Percentiles rank a stretch among this genome's conserved stretches.
Evolutionary conservation across 2,797 vertebrate species (phyloP).

Genomic region (Cossypha dichroa): DNA sequence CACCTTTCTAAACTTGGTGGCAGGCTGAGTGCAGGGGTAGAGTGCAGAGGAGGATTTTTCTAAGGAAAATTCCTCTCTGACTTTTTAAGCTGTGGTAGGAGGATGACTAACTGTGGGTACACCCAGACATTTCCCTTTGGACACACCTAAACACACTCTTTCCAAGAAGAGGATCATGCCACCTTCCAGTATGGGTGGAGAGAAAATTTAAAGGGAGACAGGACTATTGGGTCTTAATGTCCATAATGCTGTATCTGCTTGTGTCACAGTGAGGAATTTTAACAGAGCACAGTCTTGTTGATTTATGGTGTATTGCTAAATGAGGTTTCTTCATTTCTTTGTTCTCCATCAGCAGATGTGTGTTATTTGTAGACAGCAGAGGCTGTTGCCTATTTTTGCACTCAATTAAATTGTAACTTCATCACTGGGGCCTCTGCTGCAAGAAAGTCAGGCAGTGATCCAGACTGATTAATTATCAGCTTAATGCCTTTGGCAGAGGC

Average conservation of each 20-base stretch:
- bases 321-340: slow-evolving; percentile 17
- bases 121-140: slow-evolving; percentile 50
- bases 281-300: neutral
- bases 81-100: slow-evolving; percentile 30
- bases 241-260: accelerated
- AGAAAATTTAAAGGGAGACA: slow-evolving; percentile 2
- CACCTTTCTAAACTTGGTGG: neutral
- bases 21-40: neutral
- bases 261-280: neutral
- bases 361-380: slow-evolving; percentile 46
- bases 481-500: slow-evolving; percentile 14
- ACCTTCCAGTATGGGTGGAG: slow-evolving; percentile 40
- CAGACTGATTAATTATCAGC: slow-evolving; percentile 58
- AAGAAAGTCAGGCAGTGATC: slow-evolving; percentile 10
- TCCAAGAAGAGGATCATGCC: slow-evolving; percentile 65
- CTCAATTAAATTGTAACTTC: slow-evolving; percentile 58
- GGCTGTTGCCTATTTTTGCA: slow-evolving; percentile 50
- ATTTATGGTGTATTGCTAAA: neutral
- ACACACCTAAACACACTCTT: slow-evolving; percentile 55
- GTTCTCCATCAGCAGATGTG: slow-evolving; percentile 14
- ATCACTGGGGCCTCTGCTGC: neutral
- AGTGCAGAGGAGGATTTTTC: slow-evolving; percentile 15
- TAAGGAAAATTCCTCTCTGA: slow-evolving; percentile 6
- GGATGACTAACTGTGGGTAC: slow-evolving; percentile 57
- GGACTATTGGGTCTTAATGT: neutral